Conservation (phyloP, 2,888 invertebrate species). For the Calliopum simillimum region DNA sequence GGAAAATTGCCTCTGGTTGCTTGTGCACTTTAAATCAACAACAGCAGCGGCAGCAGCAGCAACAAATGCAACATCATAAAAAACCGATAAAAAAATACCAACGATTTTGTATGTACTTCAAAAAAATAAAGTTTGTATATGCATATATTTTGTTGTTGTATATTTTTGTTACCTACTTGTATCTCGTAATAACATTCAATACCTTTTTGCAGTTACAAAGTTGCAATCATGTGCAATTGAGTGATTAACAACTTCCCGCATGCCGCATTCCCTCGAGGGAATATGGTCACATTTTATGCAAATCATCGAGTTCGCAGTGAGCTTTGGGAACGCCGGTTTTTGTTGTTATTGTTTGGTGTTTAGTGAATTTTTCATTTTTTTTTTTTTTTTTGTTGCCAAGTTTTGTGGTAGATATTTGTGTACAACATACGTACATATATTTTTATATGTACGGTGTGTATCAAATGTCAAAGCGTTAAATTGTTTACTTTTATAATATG, state of each 20-base stretch:
- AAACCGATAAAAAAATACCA: constrained; percentile 7
- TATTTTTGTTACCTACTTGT: neutral
- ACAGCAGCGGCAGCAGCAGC: too few species aligned
- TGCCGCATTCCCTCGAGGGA: neutral
- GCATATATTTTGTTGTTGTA: neutral
- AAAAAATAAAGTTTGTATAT: neutral
- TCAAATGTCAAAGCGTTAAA: too few species aligned
- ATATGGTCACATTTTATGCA: neutral
- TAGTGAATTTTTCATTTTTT: too few species aligned
- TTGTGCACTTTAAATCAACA: constrained; percentile 12
- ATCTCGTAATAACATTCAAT: constrained; percentile 10
- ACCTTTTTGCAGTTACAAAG: neutral
- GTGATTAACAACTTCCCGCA: constrained; percentile 55
- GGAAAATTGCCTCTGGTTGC: constrained; percentile 59
- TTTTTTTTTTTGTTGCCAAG: too few species aligned
- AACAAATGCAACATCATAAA: neutral
- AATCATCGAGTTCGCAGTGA: too few species aligned
- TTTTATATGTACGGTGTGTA: too few species aligned
- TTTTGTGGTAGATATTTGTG: too few species aligned
- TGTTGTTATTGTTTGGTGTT: too few species aligned
- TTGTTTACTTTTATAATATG: too few species aligned
- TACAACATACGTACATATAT: too few species aligned
- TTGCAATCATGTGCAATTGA: constrained; percentile 48
- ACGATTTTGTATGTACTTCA: neutral
- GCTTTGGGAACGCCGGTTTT: too few species aligned